phyloP scores from a whole-genome alignment of 2,888 invertebrate species.

The Andrena dorsata region DNA sequence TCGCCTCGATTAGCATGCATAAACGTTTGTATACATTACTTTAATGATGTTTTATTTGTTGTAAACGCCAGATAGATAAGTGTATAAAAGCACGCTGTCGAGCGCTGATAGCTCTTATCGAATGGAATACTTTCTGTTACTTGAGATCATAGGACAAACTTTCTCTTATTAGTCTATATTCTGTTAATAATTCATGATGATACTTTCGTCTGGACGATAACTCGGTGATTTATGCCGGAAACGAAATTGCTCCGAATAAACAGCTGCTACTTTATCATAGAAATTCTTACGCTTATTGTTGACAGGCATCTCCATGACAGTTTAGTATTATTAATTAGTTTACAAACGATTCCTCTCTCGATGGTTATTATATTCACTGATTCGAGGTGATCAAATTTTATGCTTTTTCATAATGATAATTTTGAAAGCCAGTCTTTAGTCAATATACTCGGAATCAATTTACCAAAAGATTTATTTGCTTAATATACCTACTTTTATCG shows the following conservation, averaged over 20 bases:
- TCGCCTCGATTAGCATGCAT: neutral
- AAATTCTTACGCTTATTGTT: neutral
- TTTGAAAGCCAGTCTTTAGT: no score
- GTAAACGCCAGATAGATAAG: neutral
- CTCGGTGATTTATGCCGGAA: conserved; percentile 46
- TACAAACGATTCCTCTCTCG: neutral
- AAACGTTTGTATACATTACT: neutral
- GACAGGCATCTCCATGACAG: neutral
- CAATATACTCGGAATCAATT: no score
- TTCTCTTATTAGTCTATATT: neutral
- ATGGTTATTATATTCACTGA: neutral
- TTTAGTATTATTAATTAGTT: neutral
- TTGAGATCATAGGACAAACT: neutral
- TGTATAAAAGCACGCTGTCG: conserved; percentile 26
- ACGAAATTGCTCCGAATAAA: conserved; percentile 1
- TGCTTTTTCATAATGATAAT: neutral
- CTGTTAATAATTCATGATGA: conserved; percentile 26
- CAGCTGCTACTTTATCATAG: conserved; percentile 26
- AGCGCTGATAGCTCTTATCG: conserved; percentile 22
- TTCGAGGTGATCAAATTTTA: neutral
- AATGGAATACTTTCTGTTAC: conserved; percentile 20
- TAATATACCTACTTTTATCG: no score
- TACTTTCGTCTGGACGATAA: conserved; percentile 39
- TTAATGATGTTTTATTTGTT: conserved; percentile 7
- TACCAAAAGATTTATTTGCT: no score